Evolutionary conservation across 1,140 invertebrate genomes (phyloP).

Genomic region (Ericerus pela): DNA sequence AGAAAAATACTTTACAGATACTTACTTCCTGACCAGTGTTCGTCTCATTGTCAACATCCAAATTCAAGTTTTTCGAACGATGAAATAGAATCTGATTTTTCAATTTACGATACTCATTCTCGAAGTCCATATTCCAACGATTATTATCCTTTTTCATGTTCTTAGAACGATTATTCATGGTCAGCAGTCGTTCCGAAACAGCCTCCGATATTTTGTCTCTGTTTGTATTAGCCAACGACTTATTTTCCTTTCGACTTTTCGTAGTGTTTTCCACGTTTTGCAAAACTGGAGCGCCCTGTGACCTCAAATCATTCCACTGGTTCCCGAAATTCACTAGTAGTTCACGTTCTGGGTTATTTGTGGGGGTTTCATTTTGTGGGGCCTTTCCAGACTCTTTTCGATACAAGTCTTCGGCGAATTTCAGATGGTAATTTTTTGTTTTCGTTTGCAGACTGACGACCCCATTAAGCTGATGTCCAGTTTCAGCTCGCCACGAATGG

Average conservation of each 20-base stretch:
- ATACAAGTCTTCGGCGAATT: slow-evolving; percentile 19
- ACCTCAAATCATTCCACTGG: too few species aligned
- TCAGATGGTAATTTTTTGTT: slow-evolving; percentile 16
- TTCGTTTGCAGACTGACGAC: not conserved
- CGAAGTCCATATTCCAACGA: not conserved
- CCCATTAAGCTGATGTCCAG: too few species aligned
- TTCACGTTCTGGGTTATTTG: not conserved
- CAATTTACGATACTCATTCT: not conserved
- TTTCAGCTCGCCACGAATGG: not conserved
- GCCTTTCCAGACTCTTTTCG: slow-evolving; percentile 12
- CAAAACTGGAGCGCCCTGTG: too few species aligned
- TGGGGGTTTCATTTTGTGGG: not conserved
- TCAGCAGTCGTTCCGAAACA: not conserved
- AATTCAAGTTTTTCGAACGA: not conserved
- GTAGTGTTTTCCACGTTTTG: not conserved
- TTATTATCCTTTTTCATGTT: not conserved
- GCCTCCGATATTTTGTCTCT: not conserved
- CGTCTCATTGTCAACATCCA: not conserved
- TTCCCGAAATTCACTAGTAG: not conserved
- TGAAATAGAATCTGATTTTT: not conserved
- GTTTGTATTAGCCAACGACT: not conserved
- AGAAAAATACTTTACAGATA: too few species aligned
- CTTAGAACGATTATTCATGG: not conserved
- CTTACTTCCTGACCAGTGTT: not conserved
- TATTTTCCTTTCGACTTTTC: not conserved